Evolutionary conservation across 2,888 invertebrate genomes (phyloP).

Genomic region (Epistrophella euchroma): DNA sequence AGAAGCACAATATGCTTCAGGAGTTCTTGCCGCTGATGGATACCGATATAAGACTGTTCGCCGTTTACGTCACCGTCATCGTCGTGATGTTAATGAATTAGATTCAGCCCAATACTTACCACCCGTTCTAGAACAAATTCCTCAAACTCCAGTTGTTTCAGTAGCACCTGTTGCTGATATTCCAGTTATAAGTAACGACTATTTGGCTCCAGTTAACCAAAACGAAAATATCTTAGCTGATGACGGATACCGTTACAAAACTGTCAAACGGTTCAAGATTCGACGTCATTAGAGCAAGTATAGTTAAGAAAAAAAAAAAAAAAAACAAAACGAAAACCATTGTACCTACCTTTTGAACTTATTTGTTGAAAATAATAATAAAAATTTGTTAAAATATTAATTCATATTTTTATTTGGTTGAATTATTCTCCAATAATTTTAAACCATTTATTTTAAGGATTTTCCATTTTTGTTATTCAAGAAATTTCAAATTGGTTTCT

Average conservation of each 20-base stretch:
- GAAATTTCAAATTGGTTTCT: too few species aligned
- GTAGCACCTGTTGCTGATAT: slow-evolving; percentile 64
- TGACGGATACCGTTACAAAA: slow-evolving; percentile 82
- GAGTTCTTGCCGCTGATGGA: slow-evolving; percentile 73
- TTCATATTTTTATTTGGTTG: neutral
- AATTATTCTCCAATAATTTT: neutral
- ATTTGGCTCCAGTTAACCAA: slow-evolving; percentile 61
- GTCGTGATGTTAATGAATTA: slow-evolving; percentile 68
- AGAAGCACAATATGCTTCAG: slow-evolving; percentile 33
- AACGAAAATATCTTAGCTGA: slow-evolving; percentile 79
- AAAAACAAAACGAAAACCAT: neutral
- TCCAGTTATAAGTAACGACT: slow-evolving; percentile 55
- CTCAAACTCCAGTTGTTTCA: slow-evolving; percentile 51
- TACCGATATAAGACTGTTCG: slow-evolving; percentile 68
- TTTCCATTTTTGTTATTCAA: too few species aligned
- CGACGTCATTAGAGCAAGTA: slow-evolving; percentile 77
- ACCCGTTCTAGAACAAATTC: slow-evolving; percentile 43
- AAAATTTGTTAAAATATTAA: neutral
- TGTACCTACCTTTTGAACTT: neutral
- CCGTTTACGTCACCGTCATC: slow-evolving; percentile 78
- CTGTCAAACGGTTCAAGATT: slow-evolving; percentile 78
- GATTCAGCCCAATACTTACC: slow-evolving; percentile 59
- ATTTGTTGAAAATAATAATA: neutral
- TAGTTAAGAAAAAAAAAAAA: neutral
- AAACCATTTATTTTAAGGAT: too few species aligned